These are phyloP conservation scores for Hydrotaea cyrtoneurina DNA, from an alignment of 2,888 invertebrate species.

Conservation along the genomic window DNA sequence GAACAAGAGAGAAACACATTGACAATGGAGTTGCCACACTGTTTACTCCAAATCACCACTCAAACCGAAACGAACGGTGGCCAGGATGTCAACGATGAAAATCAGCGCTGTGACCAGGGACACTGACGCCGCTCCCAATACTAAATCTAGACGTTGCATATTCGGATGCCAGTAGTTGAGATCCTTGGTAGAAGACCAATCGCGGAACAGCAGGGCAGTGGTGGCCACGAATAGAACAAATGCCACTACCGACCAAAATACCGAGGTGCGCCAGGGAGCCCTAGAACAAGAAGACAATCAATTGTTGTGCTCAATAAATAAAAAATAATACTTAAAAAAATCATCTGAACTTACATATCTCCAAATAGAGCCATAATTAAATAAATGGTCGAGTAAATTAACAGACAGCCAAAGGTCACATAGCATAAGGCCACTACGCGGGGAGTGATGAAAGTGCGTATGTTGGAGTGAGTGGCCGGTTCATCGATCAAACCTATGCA, in stretches of 20 bases:
- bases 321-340: not conserved
- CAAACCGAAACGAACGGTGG: slow-evolving; percentile 78
- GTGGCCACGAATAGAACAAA: slow-evolving; percentile 77
- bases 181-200: slow-evolving; percentile 80
- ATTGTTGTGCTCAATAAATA: slow-evolving; percentile 5
- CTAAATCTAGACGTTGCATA: slow-evolving; percentile 79
- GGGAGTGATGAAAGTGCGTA: slow-evolving; percentile 77
- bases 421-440: slow-evolving; percentile 79
- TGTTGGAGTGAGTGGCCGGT: slow-evolving; percentile 78
- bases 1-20: not conserved
- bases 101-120: slow-evolving; percentile 76
- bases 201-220: slow-evolving; percentile 77
- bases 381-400: slow-evolving; percentile 79
- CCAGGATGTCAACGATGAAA: slow-evolving; percentile 77
- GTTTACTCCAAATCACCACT: slow-evolving; percentile 78
- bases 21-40: slow-evolving; percentile 21
- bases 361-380: slow-evolving; percentile 79
- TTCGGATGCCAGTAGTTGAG: slow-evolving; percentile 81
- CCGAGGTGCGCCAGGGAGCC: slow-evolving; percentile 78
- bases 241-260: slow-evolving; percentile 77
- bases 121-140: slow-evolving; percentile 78
- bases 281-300: slow-evolving; percentile 67
- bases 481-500: slow-evolving; percentile 80
- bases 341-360: slow-evolving; percentile 75
- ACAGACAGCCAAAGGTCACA: slow-evolving; percentile 79